Conservation (phyloP, 2,888 invertebrate species). For the Lepas anatifera region DNA sequence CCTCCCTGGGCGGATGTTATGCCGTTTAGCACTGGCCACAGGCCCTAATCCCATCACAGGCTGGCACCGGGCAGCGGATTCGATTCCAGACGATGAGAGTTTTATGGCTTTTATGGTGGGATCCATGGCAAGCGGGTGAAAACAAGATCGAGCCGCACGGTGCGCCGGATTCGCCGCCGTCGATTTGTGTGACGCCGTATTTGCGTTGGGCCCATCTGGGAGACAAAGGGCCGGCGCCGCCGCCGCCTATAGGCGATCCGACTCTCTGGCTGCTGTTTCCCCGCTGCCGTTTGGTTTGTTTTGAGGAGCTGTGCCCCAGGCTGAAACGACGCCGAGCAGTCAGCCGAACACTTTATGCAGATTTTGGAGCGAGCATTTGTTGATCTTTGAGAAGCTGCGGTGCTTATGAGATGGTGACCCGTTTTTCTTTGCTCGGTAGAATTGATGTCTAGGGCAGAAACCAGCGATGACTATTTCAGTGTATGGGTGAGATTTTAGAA, state of each 20-base stretch:
- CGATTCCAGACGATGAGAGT: slow-evolving; percentile 1
- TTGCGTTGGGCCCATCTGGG: not conserved
- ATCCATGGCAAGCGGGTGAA: slow-evolving; percentile 3
- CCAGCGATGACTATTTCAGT: too few relatives aligned
- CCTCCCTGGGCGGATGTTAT: not conserved
- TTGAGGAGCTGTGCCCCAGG: not conserved
- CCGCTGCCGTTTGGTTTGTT: not conserved
- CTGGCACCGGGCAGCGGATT: not conserved
- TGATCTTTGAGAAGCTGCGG: not conserved
- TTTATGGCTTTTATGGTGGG: slow-evolving; percentile 7
- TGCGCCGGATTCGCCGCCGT: not conserved
- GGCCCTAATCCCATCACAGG: slow-evolving; percentile 4
- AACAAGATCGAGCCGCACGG: not conserved
- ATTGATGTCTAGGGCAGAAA: too few relatives aligned
- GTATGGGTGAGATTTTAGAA: too few relatives aligned
- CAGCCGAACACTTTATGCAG: not conserved
- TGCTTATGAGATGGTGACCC: not conserved
- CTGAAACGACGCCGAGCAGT: not conserved
- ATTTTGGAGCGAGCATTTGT: not conserved
- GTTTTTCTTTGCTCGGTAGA: too few relatives aligned
- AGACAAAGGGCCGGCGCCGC: not conserved
- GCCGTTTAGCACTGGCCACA: slow-evolving; percentile 3
- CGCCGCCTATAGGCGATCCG: not conserved
- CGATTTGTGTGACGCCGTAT: not conserved
- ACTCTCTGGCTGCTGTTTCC: not conserved